Base-by-base conservation (phyloP, 2,113 vertebrate species). In the Capreolus pygargus region DNA sequence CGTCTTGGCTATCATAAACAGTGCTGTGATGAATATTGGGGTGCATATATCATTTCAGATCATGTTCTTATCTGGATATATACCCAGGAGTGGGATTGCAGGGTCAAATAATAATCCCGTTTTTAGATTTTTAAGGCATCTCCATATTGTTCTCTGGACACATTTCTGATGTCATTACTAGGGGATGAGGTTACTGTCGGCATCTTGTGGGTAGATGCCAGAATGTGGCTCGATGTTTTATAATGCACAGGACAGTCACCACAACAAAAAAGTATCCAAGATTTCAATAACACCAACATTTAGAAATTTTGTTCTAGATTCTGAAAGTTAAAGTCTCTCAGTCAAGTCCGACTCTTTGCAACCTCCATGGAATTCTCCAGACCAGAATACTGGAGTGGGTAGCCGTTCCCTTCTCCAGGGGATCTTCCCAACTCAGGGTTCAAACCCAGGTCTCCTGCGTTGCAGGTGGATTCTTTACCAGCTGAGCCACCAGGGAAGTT, bases 221-320 rank as follows among this genome's bases (percentile, higher is more conserved):
- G 2, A 27, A 39, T 74, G 17, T 74, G n/a, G 6, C 23, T 78
- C 25, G 13, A 0, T 4, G 19, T 23, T 52, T 25, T 33, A 2
- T 11, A 23, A 7, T 2, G 43, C 28, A 45, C 6, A 47, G 58
- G 36, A 43, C 3, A 6, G 4, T 2, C 2, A 19, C n/a, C 7
- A 23, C 2, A 47, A 33, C 5, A 36, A 12, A 89, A 11, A 84
- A 60, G 70, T 61, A 21, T 50, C 83, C 36, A 86, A 82, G 55
- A 85, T 60, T 52, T 94, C 50, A 76, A 2, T 33, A 39, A 36
- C 33, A 27, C 47, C 23, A 5, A 60, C 11, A 27, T 39, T 57
- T 81, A 76, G 39, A 52, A 96, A 39, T 25, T 6, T 21, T 60
- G 15, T 82, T 87, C 67, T 64, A 95, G 94, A 39, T 74, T 74